These are phyloP conservation scores for Gila robusta DNA, from an alignment of 2,797 vertebrate genomes.

Conservation along the genomic window DNA sequence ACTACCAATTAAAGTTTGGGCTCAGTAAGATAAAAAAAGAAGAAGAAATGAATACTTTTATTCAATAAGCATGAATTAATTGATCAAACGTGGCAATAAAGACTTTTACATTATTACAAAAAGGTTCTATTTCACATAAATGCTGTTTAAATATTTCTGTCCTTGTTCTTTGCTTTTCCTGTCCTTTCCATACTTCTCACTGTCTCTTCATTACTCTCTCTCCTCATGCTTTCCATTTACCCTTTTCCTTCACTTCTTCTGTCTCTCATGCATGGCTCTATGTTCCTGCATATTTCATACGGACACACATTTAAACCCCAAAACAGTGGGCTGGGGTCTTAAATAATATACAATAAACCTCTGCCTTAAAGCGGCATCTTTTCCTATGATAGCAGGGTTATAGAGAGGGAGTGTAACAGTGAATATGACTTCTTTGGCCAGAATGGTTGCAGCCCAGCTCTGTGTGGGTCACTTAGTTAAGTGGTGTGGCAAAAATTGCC, in stretches of 20 bases:
- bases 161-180: conserved; percentile 5
- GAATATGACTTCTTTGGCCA: conserved; percentile 34
- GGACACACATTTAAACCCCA: conserved; percentile 27
- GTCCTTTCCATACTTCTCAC: not conserved
- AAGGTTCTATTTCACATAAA: not conserved
- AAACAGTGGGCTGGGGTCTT: conserved; percentile 11
- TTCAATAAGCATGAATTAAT: not conserved
- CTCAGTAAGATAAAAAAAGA: not conserved
- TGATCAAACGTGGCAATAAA: not conserved
- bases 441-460: conserved; percentile 32
- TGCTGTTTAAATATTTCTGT: not conserved
- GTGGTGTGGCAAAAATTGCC: conserved; percentile 44
- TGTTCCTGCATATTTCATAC: conserved; percentile 34
- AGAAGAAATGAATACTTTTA: not conserved
- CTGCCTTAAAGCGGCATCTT: conserved; percentile 59
- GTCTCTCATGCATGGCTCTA: conserved; percentile 37
- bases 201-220: not conserved
- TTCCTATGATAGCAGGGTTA: conserved; percentile 57
- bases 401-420: conserved; percentile 21
- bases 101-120: not conserved
- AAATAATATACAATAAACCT: conserved; percentile 54
- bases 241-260: conserved; percentile 46
- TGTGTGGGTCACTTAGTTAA: conserved; percentile 58
- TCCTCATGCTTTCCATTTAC: not conserved
- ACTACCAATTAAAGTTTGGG: not conserved